Conservation (phyloP, 2,113 vertebrate genomes). For the Zosterops borbonicus region DNA sequence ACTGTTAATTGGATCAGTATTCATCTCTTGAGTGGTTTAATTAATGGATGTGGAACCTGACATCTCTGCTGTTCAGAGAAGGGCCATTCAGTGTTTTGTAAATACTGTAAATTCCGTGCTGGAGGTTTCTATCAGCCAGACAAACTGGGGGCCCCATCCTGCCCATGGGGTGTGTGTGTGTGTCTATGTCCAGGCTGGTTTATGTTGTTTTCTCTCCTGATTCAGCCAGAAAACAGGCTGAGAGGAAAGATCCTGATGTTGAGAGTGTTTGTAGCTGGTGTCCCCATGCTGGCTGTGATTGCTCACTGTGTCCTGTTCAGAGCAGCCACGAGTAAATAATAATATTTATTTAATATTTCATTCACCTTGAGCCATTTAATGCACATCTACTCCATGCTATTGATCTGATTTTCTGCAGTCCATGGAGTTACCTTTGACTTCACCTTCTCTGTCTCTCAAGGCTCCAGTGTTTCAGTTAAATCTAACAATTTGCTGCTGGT, state of each 20-base stretch:
- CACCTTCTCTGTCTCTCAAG: not conserved
- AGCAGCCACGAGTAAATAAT: not conserved
- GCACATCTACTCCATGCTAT: not conserved
- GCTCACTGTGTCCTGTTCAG: not conserved
- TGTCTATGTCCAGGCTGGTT: not conserved
- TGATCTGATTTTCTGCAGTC: not conserved
- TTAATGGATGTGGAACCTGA: not conserved
- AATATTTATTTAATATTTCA: not conserved
- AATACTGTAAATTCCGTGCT: not conserved
- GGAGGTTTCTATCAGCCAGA: not conserved
- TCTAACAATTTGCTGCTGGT: not conserved
- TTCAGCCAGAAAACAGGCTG: not conserved
- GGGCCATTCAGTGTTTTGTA: not conserved
- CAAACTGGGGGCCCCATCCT: not conserved
- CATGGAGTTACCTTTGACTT: not conserved
- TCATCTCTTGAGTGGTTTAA: not conserved
- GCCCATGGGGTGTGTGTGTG: not conserved
- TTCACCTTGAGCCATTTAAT: not conserved
- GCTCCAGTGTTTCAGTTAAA: not conserved
- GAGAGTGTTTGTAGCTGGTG: not conserved
- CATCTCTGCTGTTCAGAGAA: not conserved
- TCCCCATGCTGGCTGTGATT: not conserved
- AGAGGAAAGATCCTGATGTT: not conserved
- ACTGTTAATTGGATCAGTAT: not conserved
- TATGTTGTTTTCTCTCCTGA: not conserved